Evolutionary conservation across 2,797 vertebrate genomes (phyloP).

Genomic region (Poliocrania exsul): DNA sequence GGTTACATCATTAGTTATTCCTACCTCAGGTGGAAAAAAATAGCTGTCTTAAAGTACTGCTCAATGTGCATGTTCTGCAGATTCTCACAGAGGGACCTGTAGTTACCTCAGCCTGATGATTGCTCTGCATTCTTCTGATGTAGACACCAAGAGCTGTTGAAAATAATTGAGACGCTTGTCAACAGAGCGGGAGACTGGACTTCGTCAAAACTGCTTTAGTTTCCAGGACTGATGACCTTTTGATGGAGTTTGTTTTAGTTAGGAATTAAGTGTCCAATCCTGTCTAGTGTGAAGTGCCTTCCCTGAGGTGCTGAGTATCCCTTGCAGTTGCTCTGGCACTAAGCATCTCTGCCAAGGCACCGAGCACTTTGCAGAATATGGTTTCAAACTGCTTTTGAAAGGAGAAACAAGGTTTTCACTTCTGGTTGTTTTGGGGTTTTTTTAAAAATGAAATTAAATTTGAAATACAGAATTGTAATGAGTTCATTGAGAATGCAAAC

Average conservation of each 20-base stretch:
- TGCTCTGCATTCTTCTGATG: constrained; percentile 90
- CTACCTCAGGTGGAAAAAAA: constrained; percentile 64
- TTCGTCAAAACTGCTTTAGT: constrained; percentile 91
- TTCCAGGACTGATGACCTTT: constrained; percentile 89
- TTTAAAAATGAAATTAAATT: neutral
- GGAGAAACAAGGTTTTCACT: constrained; percentile 38
- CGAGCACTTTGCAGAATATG: neutral
- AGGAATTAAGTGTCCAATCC: constrained; percentile 76
- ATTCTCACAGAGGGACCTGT: constrained; percentile 82
- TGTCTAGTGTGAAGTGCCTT: constrained; percentile 50
- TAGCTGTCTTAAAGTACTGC: constrained; percentile 74
- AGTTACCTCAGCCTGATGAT: constrained; percentile 84
- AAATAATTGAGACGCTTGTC: constrained; percentile 96
- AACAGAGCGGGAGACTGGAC: constrained; percentile 86
- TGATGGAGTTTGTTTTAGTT: constrained; percentile 83
- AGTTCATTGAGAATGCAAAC: neutral
- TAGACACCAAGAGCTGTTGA: constrained; percentile 93
- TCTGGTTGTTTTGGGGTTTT: neutral
- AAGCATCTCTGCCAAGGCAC: neutral
- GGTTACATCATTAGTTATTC: constrained; percentile 89
- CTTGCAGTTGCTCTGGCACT: neutral
- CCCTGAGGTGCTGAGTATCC: constrained; percentile 35
- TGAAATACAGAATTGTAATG: neutral
- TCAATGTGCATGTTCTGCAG: constrained; percentile 81
- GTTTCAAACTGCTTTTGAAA: constrained; percentile 49